Conservation (phyloP, 2,888 invertebrate genomes). For the Leucophenga maculata region DNA sequence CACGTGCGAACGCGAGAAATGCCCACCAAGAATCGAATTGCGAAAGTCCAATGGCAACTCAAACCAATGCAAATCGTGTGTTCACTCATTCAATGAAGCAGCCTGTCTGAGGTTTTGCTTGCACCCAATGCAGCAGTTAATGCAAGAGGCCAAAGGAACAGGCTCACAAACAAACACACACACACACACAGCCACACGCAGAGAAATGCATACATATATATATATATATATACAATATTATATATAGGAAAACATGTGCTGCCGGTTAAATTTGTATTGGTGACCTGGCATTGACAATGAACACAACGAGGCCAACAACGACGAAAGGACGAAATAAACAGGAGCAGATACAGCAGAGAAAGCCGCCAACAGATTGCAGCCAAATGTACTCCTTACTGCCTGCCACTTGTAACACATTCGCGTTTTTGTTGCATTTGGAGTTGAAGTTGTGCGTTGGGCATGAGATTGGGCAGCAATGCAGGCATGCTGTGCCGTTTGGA, state of each 20-base stretch:
- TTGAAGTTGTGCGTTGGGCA: not conserved
- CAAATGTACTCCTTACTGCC: not conserved
- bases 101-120: not conserved
- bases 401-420: constrained; percentile 23
- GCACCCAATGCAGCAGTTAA: not conserved
- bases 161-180: not conserved
- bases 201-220: not conserved
- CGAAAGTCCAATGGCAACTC: constrained; percentile 13
- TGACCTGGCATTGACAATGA: constrained; percentile 38
- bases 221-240: not conserved
- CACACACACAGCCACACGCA: constrained; percentile 4
- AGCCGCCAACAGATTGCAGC: not conserved
- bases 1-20: constrained; percentile 21
- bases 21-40: constrained; percentile 26
- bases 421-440: not conserved
- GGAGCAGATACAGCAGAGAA: not conserved
- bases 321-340: constrained; percentile 10
- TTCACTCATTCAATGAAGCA: not conserved
- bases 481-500: not conserved
- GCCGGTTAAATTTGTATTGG: not conserved
- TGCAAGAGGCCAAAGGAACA: constrained; percentile 4
- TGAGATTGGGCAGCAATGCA: not conserved
- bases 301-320: constrained; percentile 24
- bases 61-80: not conserved
- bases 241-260: not conserved